A percentile compares a stretch with the other conserved stretches of the same genome.
Evolutionary conservation across 2,113 vertebrate species (phyloP).

Genomic region (Bufo gargarizans): DNA sequence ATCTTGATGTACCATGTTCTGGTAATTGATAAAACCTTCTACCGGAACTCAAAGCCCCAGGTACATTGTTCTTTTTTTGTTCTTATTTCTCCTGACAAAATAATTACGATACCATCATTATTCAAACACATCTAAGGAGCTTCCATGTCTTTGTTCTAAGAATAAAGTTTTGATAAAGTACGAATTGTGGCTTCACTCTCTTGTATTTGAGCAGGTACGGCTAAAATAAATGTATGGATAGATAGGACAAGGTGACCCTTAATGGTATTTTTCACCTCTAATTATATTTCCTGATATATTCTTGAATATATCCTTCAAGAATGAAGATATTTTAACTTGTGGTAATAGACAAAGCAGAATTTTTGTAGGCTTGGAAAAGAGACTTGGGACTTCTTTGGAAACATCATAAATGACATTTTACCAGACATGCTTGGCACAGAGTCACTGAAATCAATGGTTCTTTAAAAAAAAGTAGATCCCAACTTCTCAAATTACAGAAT

Average conservation of each 20-base stretch:
- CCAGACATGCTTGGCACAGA: background rate
- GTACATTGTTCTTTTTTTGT: constrained; percentile 37
- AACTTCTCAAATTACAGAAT: too few species aligned
- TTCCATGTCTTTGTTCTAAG: background rate
- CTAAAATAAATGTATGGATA: background rate
- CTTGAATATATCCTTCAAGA: background rate
- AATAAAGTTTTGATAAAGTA: background rate
- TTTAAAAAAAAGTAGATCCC: too few species aligned
- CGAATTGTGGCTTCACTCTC: background rate
- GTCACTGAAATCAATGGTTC: background rate
- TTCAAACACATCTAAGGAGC: constrained; percentile 28
- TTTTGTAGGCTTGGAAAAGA: background rate
- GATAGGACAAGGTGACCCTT: background rate
- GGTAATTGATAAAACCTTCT: constrained; percentile 45
- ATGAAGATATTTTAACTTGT: background rate
- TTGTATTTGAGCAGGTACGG: background rate
- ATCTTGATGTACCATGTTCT: constrained; percentile 30
- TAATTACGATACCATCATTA: constrained; percentile 42
- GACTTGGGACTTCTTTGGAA: background rate
- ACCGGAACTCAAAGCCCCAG: constrained; percentile 27
- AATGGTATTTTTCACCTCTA: background rate
- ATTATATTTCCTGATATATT: background rate
- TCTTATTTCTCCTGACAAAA: constrained; percentile 9
- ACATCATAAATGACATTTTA: background rate
- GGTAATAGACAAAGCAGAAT: background rate